These are phyloP conservation scores for Carapus acus DNA, from an alignment of 2,797 vertebrate species.

Conservation along the genomic window DNA sequence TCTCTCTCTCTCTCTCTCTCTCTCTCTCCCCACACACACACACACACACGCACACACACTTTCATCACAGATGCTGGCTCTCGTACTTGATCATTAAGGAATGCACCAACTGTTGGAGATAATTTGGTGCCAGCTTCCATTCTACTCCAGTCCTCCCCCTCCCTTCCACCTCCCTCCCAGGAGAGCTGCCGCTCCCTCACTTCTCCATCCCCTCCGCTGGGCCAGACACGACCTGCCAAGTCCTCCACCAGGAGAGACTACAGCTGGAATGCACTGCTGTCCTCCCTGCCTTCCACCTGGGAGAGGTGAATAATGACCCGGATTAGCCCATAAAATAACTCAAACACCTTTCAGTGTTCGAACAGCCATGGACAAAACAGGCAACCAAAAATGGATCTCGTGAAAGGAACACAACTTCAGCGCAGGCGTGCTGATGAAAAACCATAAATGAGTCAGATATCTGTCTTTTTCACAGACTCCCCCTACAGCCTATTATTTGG, in stretches of 20 bases:
- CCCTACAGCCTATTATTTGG: slow-evolving; percentile 55
- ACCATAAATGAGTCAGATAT: slow-evolving; percentile 56
- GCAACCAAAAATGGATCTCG: slow-evolving; percentile 55
- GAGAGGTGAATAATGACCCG: slow-evolving; percentile 70
- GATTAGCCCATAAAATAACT: slow-evolving; percentile 68
- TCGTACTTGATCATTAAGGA: slow-evolving; percentile 97
- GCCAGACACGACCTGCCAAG: slow-evolving; percentile 78
- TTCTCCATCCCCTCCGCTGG: slow-evolving; percentile 71
- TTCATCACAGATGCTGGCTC: slow-evolving; percentile 88
- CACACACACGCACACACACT: slow-evolving; percentile 44
- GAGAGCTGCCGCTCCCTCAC: slow-evolving; percentile 68
- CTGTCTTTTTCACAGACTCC: slow-evolving; percentile 69
- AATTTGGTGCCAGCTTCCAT: slow-evolving; percentile 94
- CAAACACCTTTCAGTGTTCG: slow-evolving; percentile 56
- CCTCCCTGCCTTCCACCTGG: slow-evolving; percentile 74
- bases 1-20: slow-evolving; percentile 1
- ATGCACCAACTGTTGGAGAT: slow-evolving; percentile 98
- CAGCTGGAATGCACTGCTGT: slow-evolving; percentile 75
- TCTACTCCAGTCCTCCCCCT: slow-evolving; percentile 84
- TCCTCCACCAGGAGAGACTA: slow-evolving; percentile 73
- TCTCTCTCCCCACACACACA: no score
- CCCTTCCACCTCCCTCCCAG: slow-evolving; percentile 64
- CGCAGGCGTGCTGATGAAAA: slow-evolving; percentile 41
- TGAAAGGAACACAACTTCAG: slow-evolving; percentile 48
- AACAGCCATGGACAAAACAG: slow-evolving; percentile 50